Percentiles rank a stretch among this genome's conserved stretches.
These are phyloP conservation scores for Mechanitis messenoides DNA, from an alignment of 2,888 invertebrate species.

Conservation along the genomic window DNA sequence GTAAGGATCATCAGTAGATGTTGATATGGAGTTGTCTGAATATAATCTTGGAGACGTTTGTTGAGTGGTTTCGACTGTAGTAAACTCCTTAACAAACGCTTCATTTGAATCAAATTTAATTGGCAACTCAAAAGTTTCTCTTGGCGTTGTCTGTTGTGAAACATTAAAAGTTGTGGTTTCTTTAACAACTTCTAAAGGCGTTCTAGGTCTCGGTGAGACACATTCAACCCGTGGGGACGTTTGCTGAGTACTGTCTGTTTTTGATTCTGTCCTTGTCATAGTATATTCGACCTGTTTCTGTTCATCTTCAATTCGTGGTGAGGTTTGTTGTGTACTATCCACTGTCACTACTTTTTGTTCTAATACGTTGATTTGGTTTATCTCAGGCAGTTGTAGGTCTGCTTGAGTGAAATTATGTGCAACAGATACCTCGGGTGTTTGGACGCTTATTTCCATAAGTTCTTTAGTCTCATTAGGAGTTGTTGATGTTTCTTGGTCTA, in stretches of 20 bases:
- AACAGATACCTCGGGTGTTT: conserved; percentile 59
- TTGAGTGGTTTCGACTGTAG: conserved; percentile 39
- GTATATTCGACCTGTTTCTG: conserved; percentile 12
- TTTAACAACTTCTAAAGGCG: conserved; percentile 38
- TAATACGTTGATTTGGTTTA: not conserved
- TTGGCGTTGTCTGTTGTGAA: conserved; percentile 50
- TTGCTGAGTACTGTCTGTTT: conserved; percentile 49
- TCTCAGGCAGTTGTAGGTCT: conserved; percentile 36
- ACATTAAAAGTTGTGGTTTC: conserved; percentile 44
- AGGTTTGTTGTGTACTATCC: conserved; percentile 72
- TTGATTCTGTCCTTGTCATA: conserved; percentile 25
- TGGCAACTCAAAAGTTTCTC: conserved; percentile 21
- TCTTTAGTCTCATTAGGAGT: conserved; percentile 52
- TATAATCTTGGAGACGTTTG: conserved; percentile 78
- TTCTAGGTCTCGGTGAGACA: conserved; percentile 19
- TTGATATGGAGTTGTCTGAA: conserved; percentile 70
- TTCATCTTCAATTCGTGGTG: conserved; percentile 59
- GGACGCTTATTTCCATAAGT: conserved; percentile 54
- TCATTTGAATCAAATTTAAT: conserved; percentile 10
- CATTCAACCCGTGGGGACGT: conserved; percentile 35
- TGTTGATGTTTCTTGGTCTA: conserved; percentile 61
- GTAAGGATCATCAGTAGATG: conserved; percentile 74
- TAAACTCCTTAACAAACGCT: conserved; percentile 18
- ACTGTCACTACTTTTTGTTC: conserved; percentile 34
- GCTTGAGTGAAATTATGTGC: conserved; percentile 64